Percentiles rank a stretch among this genome's conserved stretches.
Conservation (phyloP, 2,797 vertebrate species). For the Melanotaenia parkinsoni region DNA sequence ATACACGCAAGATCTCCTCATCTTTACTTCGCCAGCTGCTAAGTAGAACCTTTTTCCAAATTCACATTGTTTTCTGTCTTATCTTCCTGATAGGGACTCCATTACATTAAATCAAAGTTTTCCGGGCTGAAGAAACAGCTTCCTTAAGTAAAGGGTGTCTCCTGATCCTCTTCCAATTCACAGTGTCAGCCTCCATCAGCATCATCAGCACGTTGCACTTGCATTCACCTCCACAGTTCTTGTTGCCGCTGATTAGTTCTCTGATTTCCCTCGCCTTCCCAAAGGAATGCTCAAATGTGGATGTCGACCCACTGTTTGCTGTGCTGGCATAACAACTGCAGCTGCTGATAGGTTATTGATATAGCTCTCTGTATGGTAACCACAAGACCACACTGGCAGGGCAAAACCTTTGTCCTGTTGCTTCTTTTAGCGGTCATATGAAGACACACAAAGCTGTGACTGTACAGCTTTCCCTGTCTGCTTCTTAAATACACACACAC, state of each 20-base stretch:
- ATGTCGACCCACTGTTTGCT: constrained; percentile 59
- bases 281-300: constrained; percentile 54
- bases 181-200: constrained; percentile 75
- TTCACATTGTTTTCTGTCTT: constrained; percentile 15
- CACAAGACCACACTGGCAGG: constrained; percentile 27
- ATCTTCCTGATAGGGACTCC: constrained; percentile 61
- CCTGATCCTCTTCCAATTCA: constrained; percentile 74
- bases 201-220: constrained; percentile 60
- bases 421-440: background rate
- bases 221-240: constrained; percentile 65
- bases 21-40: constrained; percentile 28
- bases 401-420: background rate
- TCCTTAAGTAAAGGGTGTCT: constrained; percentile 73
- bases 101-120: constrained; percentile 76
- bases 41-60: constrained; percentile 14
- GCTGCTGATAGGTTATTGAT: constrained; percentile 63
- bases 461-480: background rate
- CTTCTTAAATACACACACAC: background rate
- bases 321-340: constrained; percentile 55
- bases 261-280: constrained; percentile 60
- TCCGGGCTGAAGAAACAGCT: constrained; percentile 69
- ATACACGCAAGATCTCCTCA: constrained; percentile 20
- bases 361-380: constrained; percentile 33
- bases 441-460: background rate
- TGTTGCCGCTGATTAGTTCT: constrained; percentile 67